Evolutionary conservation across 2,113 vertebrate species (phyloP).

Genomic region (Seriola quinqueradiata): DNA sequence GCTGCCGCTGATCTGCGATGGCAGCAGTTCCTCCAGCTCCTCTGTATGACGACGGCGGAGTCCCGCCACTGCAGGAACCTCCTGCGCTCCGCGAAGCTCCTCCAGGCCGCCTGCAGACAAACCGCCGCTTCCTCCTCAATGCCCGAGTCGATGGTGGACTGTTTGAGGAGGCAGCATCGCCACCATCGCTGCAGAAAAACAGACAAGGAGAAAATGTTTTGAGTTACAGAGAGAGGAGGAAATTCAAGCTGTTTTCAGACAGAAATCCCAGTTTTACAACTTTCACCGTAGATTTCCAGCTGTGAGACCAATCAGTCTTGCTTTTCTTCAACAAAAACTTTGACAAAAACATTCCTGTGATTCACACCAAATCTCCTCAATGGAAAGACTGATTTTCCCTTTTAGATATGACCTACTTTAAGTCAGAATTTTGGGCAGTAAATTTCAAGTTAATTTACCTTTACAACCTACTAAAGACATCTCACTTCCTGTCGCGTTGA

Average conservation of each 20-base stretch:
- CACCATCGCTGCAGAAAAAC: constrained; percentile 87
- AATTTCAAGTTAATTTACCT: neutral
- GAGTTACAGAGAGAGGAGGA: neutral
- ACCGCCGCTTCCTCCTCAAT: constrained; percentile 81
- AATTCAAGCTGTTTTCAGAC: neutral
- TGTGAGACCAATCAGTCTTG: neutral
- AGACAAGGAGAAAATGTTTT: neutral
- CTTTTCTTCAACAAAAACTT: neutral
- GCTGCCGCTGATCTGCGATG: constrained; percentile 82
- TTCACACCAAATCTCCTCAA: neutral
- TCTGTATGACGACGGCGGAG: constrained; percentile 89
- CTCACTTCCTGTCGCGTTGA: neutral
- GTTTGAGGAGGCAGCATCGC: constrained; percentile 83
- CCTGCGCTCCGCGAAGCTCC: constrained; percentile 85
- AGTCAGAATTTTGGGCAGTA: neutral
- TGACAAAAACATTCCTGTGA: neutral
- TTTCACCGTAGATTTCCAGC: neutral
- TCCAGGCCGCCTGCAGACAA: constrained; percentile 91
- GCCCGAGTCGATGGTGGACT: constrained; percentile 62
- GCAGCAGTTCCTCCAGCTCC: constrained; percentile 84
- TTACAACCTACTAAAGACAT: constrained; percentile 1
- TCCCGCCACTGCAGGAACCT: constrained; percentile 85
- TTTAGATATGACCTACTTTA: neutral
- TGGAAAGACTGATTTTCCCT: neutral
- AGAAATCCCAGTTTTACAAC: neutral